Evolutionary conservation across 1,140 invertebrate species (phyloP).

Genomic region (honey bee (Apis mellifera)): DNA sequence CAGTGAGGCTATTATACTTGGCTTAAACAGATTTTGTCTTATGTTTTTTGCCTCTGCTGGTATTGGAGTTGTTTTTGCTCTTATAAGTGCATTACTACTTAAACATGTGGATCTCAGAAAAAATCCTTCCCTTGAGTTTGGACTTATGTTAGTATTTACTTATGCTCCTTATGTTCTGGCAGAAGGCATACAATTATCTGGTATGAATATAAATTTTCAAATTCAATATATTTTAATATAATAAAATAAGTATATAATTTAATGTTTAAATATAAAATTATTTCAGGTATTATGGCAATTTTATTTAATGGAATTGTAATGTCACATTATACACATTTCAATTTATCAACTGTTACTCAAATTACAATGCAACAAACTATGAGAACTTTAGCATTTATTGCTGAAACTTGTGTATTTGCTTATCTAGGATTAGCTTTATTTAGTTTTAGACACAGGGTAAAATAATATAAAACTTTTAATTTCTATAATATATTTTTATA

Average conservation of each 20-base stretch:
- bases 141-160: conserved; percentile 98
- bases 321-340: conserved; percentile 99
- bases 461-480: conserved; percentile 11
- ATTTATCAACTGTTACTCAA: conserved; percentile 98
- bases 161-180: conserved; percentile 99
- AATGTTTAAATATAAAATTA: conserved; percentile 13
- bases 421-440: conserved; percentile 98
- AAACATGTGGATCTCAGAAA: conserved; percentile 98
- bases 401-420: conserved; percentile 99
- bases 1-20: conserved; percentile 93
- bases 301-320: conserved; percentile 99
- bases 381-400: conserved; percentile 97
- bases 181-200: conserved; percentile 97
- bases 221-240: neutral
- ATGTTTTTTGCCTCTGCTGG: conserved; percentile 99
- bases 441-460: conserved; percentile 92
- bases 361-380: conserved; percentile 99
- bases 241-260: neutral
- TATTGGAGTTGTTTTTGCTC: conserved; percentile 97
- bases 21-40: conserved; percentile 94
- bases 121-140: conserved; percentile 99
- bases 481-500: neutral
- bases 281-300: conserved; percentile 98
- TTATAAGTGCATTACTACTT: conserved; percentile 95
- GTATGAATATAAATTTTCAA: conserved; percentile 79